These are phyloP conservation scores for Dysidea cf. avara DNA, from an alignment of 37 sponge, comb jelly and placozoan species.

Conservation along the genomic window DNA sequence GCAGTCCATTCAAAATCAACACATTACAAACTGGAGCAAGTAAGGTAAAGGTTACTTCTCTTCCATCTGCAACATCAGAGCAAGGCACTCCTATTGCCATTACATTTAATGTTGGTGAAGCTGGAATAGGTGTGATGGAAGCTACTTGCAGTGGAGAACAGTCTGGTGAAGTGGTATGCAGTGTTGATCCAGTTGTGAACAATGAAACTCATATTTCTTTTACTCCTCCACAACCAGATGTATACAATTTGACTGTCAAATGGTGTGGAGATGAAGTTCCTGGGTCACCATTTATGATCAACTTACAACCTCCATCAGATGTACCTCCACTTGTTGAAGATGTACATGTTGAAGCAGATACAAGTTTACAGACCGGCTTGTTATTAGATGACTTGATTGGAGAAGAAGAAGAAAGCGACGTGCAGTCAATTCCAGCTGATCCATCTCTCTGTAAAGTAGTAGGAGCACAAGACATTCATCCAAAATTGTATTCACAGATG, in stretches of 20 bases:
- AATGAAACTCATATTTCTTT: conserved; percentile 32
- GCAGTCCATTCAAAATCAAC: conserved; percentile 49
- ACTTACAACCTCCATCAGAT: conserved; percentile 40
- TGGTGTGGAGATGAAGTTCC: conserved; percentile 60
- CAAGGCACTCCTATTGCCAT: conserved; percentile 7
- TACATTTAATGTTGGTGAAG: conserved; percentile 54
- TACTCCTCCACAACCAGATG: conserved; percentile 42
- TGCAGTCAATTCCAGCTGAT: conserved; percentile 28
- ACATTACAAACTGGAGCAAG: conserved; percentile 38
- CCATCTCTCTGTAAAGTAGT: conserved; percentile 48
- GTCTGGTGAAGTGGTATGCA: conserved; percentile 27
- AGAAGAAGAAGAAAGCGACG: no score
- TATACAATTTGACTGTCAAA: conserved; percentile 48
- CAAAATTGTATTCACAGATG: conserved; percentile 19
- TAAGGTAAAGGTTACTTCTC: conserved; percentile 43
- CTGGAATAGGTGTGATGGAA: conserved; percentile 51
- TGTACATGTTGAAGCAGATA: conserved; percentile 21
- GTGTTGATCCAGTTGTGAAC: conserved; percentile 20
- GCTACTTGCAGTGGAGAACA: conserved; percentile 54
- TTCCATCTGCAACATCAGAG: conserved; percentile 26
- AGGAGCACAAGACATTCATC: no score
- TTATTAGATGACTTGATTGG: no score
- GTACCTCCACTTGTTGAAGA: no score
- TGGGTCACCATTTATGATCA: conserved; percentile 34
- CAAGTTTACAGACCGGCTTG: no score